Percentiles rank a stretch among this genome's conserved stretches.
phyloP scores from a whole-genome alignment of 2,888 invertebrate species.

The Iphiclides podalirius region DNA sequence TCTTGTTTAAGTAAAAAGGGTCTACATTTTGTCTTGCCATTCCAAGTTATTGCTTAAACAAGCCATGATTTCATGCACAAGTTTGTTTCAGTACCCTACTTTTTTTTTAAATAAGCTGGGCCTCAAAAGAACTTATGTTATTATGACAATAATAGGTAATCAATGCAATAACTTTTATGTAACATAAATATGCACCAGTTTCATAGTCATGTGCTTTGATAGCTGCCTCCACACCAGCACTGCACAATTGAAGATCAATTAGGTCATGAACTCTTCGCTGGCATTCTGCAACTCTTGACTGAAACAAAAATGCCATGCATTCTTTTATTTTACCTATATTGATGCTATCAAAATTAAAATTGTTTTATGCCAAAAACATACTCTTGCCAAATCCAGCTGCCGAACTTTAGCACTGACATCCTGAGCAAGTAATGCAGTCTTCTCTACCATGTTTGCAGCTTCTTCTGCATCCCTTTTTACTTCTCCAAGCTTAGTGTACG shows the following conservation, averaged over 20 bases:
- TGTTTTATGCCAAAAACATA: slow-evolving; percentile 60
- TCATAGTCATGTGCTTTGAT: slow-evolving; percentile 97
- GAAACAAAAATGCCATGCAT: slow-evolving; percentile 25
- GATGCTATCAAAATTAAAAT: too few relatives aligned
- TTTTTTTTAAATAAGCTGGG: too few relatives aligned
- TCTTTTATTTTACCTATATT: too few relatives aligned
- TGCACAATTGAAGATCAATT: slow-evolving; percentile 96
- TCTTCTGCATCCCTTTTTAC: slow-evolving; percentile 89
- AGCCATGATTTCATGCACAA: too few relatives aligned
- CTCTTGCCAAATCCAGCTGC: slow-evolving; percentile 94
- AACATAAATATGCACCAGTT: slow-evolving; percentile 79
- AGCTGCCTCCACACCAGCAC: slow-evolving; percentile 97
- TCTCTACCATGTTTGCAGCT: slow-evolving; percentile 90
- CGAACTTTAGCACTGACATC: slow-evolving; percentile 98
- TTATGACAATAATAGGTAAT: too few relatives aligned
- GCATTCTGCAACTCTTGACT: slow-evolving; percentile 95
- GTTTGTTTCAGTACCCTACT: too few relatives aligned
- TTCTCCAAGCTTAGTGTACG: slow-evolving; percentile 88
- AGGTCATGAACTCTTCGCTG: slow-evolving; percentile 96
- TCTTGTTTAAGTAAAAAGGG: too few relatives aligned
- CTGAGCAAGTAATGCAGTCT: slow-evolving; percentile 93
- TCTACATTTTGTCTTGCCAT: too few relatives aligned
- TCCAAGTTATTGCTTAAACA: too few relatives aligned
- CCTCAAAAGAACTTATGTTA: too few relatives aligned
- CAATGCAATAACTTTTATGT: too few relatives aligned